Percentiles rank a stretch among this genome's conserved stretches.
These are phyloP conservation scores for Scopus umbretta DNA, from an alignment of 2,113 vertebrate species.

Conservation along the genomic window DNA sequence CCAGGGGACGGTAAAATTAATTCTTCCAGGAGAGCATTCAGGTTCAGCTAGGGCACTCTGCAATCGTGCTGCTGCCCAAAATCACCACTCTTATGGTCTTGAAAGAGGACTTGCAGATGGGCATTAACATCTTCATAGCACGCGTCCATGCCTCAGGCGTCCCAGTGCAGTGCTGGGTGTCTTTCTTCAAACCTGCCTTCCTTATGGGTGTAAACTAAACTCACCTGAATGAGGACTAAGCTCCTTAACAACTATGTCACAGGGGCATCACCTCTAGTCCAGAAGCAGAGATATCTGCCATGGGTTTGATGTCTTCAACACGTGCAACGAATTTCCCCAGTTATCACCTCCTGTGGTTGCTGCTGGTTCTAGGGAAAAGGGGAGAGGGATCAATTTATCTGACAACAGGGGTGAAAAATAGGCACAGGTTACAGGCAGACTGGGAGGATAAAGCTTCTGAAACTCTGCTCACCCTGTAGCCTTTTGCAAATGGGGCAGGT, in stretches of 20 bases:
- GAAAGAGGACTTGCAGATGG: background rate
- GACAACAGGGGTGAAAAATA: background rate
- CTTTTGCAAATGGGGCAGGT: background rate
- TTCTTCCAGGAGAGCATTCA: background rate
- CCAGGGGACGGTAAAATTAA: background rate
- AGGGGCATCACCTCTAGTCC: background rate
- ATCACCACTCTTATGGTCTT: rapidly evolving
- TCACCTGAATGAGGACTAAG: background rate
- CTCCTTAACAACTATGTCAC: rapidly evolving
- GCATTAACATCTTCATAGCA: background rate
- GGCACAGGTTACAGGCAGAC: rapidly evolving
- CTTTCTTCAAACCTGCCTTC: background rate
- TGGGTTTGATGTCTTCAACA: background rate
- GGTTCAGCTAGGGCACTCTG: background rate
- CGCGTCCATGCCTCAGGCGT: background rate
- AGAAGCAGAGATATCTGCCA: background rate
- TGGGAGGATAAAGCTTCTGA: background rate
- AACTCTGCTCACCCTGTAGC: background rate
- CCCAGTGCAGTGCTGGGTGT: too few relatives aligned
- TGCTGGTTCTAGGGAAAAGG: background rate
- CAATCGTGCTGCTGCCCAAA: background rate
- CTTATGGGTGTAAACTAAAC: background rate
- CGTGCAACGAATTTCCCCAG: background rate
- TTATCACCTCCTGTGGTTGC: background rate
- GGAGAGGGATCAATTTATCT: background rate